Conservation (phyloP, 2,888 invertebrate species). For the Leptopilina drosophilae region DNA sequence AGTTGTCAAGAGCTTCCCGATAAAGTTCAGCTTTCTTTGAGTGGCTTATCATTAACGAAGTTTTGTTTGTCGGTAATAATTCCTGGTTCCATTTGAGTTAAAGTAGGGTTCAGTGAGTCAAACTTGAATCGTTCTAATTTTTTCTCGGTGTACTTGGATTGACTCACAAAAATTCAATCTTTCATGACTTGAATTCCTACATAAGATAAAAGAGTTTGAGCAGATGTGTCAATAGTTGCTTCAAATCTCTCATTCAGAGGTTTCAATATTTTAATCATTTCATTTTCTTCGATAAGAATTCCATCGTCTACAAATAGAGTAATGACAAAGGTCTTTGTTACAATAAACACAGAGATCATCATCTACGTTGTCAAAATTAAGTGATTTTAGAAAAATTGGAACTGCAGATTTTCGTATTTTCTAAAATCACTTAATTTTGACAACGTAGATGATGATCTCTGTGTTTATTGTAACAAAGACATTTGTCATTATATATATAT, state of each 20-base stretch:
- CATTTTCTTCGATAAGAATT: slow-evolving; percentile 50
- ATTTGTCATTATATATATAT: too few species aligned
- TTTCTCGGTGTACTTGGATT: too few species aligned
- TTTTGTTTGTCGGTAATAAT: slow-evolving; percentile 58
- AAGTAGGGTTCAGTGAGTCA: too few species aligned
- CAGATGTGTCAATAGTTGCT: slow-evolving; percentile 49
- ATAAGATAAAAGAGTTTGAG: slow-evolving; percentile 50
- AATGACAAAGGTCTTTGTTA: slow-evolving; percentile 53
- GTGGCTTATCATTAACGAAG: slow-evolving; percentile 51
- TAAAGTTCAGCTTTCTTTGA: slow-evolving; percentile 6
- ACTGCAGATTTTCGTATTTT: too few species aligned
- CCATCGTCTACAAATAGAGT: slow-evolving; percentile 60
- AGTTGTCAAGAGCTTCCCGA: too few species aligned
- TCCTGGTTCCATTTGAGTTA: slow-evolving; percentile 62
- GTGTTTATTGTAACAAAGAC: too few species aligned
- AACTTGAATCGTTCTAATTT: too few species aligned
- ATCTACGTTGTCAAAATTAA: slow-evolving; percentile 58
- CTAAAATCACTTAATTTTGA: too few species aligned
- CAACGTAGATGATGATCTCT: too few species aligned
- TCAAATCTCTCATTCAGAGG: slow-evolving; percentile 52
- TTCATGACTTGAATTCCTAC: slow-evolving; percentile 55
- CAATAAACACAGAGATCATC: slow-evolving; percentile 62
- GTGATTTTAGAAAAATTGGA: slow-evolving; percentile 54
- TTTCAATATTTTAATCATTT: slow-evolving; percentile 54
- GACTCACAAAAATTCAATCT: too few species aligned